phyloP scores from a whole-genome alignment of 2,888 invertebrate species.

The Rugalucina vietnamica region DNA sequence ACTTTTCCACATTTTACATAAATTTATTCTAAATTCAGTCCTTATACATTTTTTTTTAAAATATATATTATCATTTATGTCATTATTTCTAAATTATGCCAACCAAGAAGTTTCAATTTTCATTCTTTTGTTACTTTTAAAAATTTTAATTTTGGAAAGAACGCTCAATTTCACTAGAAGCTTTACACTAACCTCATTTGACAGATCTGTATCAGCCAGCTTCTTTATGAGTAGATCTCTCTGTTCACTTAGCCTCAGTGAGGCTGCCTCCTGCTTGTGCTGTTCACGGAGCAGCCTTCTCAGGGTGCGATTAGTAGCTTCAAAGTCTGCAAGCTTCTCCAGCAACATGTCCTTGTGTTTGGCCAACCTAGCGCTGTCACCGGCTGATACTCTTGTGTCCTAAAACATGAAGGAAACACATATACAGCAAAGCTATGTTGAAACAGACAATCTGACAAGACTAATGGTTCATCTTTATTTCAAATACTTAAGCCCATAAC shows the following conservation, averaged over 20 bases:
- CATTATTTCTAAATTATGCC: too few relatives aligned
- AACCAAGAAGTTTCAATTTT: too few relatives aligned
- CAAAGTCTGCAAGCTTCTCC: conserved; percentile 81
- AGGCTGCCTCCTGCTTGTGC: conserved; percentile 78
- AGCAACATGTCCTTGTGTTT: conserved; percentile 80
- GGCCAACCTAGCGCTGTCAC: conserved; percentile 72
- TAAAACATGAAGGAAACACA: conserved; percentile 29
- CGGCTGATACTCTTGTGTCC: conserved; percentile 73
- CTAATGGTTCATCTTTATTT: too few relatives aligned
- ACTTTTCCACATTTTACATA: too few relatives aligned
- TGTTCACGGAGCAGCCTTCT: conserved; percentile 79
- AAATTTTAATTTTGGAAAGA: too few relatives aligned
- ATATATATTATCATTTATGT: too few relatives aligned
- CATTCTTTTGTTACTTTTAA: too few relatives aligned
- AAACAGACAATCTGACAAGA: too few relatives aligned
- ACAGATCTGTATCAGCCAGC: conserved; percentile 79
- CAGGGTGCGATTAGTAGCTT: conserved; percentile 80
- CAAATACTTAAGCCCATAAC: too few relatives aligned
- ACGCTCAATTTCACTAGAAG: too few relatives aligned
- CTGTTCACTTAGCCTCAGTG: conserved; percentile 78
- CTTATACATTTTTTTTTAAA: too few relatives aligned
- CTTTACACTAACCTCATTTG: conserved; percentile 78
- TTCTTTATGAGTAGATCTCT: conserved; percentile 79
- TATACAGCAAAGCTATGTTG: neutral
- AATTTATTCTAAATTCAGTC: too few relatives aligned